Percentiles rank a stretch among this genome's conserved stretches.
These are phyloP conservation scores for Myzus persicae DNA, from an alignment of 1,140 invertebrate species.

Conservation along the genomic window DNA sequence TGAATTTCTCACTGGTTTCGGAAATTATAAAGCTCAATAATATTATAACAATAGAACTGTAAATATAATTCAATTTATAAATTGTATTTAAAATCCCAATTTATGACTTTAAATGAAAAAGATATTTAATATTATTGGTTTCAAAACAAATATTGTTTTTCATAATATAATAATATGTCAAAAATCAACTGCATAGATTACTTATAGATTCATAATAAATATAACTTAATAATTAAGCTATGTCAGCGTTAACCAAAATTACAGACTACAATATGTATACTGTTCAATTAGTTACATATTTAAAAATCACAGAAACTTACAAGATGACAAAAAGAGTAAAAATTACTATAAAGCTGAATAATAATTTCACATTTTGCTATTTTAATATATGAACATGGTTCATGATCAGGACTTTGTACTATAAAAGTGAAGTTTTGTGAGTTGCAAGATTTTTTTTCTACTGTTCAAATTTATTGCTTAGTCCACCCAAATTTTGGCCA, in stretches of 20 bases:
- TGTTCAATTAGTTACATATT: not conserved
- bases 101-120: no score
- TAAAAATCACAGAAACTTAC: not conserved
- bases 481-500: no score
- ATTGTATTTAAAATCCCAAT: not conserved
- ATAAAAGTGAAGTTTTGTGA: not conserved
- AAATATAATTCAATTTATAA: not conserved
- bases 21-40: not conserved
- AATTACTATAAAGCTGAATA: not conserved
- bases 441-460: no score
- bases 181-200: not conserved
- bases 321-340: not conserved
- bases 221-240: no score
- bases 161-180: not conserved
- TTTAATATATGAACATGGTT: not conserved
- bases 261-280: no score
- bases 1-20: not conserved
- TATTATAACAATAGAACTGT: not conserved
- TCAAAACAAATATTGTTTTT: not conserved
- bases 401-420: not conserved
- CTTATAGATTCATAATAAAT: not conserved
- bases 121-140: no score
- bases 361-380: not conserved
- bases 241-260: no score
- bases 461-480: no score